Evolutionary conservation across 2,797 vertebrate genomes (phyloP).

Genomic region (Echiichthys vipera): DNA sequence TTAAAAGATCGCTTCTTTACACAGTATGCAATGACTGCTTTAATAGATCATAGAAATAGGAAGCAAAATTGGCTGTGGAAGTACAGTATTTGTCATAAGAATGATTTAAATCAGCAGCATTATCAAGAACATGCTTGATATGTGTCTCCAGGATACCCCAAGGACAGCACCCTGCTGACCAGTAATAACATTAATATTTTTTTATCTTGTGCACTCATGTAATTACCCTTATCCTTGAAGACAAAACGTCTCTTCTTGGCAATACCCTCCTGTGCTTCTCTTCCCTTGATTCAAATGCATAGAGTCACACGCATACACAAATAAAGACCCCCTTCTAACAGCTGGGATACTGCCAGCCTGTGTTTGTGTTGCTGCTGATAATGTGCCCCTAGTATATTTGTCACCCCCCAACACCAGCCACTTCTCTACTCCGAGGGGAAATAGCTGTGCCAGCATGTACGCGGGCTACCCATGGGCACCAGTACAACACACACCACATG

Average conservation of each 20-base stretch:
- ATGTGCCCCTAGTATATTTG: constrained; percentile 64
- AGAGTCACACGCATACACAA: constrained; percentile 51
- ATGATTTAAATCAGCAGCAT: constrained; percentile 54
- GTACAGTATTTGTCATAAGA: constrained; percentile 38
- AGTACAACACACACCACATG: constrained; percentile 8
- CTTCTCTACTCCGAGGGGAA: constrained; percentile 41
- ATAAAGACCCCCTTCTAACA: constrained; percentile 65
- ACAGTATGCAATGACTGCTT: constrained; percentile 31
- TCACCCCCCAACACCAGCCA: constrained; percentile 18
- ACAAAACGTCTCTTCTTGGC: constrained; percentile 59
- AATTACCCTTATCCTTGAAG: constrained; percentile 73
- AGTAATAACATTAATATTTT: constrained; percentile 71
- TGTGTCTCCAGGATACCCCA: constrained; percentile 57
- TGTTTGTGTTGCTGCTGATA: constrained; percentile 78
- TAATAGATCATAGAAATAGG: constrained; percentile 47
- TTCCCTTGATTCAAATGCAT: constrained; percentile 57
- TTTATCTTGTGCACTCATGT: constrained; percentile 71
- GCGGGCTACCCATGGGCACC: constrained; percentile 19
- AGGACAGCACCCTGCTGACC: constrained; percentile 69
- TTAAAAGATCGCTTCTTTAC: constrained; percentile 55
- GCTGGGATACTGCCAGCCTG: constrained; percentile 70
- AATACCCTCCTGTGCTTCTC: constrained; percentile 44
- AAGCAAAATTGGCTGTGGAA: constrained; percentile 13
- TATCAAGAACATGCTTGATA: constrained; percentile 54
- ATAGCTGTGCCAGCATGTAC: constrained; percentile 54